Evolutionary conservation across 2,888 invertebrate species (phyloP).

Genomic region (Dendrolimus houi): DNA sequence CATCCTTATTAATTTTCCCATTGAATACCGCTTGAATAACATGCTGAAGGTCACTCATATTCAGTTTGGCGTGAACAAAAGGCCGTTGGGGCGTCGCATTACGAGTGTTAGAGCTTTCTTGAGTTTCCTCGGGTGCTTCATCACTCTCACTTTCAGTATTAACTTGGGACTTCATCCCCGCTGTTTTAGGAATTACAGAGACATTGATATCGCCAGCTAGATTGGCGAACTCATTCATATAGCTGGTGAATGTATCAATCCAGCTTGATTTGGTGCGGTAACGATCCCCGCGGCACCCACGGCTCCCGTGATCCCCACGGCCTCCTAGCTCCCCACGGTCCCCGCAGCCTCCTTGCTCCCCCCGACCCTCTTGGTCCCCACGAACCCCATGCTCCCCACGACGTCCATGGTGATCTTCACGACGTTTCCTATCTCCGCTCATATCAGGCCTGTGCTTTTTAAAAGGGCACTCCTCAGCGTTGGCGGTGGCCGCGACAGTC

Average conservation of each 20-base stretch:
- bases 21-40: not conserved
- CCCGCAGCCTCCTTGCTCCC: conserved; percentile 18
- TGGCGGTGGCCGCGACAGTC: conserved; percentile 25
- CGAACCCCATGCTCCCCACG: conserved; percentile 20
- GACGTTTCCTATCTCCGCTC: conserved; percentile 14
- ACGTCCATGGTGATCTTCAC: conserved; percentile 22
- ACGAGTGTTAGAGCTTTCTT: conserved; percentile 7
- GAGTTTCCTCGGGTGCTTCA: not conserved
- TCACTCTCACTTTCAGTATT: not conserved
- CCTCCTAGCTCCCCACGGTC: not conserved
- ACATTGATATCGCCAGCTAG: conserved; percentile 55
- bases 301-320: conserved; percentile 26
- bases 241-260: conserved; percentile 64
- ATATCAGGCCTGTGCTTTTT: conserved; percentile 31
- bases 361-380: conserved; percentile 14
- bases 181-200: conserved; percentile 18
- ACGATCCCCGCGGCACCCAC: conserved; percentile 21
- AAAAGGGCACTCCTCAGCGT: conserved; percentile 30
- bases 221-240: conserved; percentile 73
- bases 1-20: not conserved
- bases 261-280: conserved; percentile 44
- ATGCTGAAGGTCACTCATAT: conserved; percentile 1
- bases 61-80: not conserved
- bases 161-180: conserved; percentile 8
- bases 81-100: conserved; percentile 11